A percentile compares a stretch with the other conserved stretches of the same genome.
Conservation (phyloP, 1,140 invertebrate genomes). For the Probaryconus sp. region DNA sequence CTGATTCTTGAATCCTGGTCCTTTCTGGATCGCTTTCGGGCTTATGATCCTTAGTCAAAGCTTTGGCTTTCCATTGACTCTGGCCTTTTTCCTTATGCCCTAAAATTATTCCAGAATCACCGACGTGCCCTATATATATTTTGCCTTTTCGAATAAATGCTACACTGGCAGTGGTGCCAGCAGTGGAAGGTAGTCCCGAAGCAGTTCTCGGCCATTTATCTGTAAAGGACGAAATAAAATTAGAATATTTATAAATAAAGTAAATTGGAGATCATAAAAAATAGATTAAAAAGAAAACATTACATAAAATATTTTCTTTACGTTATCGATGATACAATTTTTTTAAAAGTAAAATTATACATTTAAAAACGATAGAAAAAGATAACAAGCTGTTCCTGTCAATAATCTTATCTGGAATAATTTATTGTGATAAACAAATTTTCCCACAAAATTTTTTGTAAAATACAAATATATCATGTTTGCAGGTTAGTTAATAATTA, state of each 20-base stretch:
- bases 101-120: slow-evolving; percentile 96
- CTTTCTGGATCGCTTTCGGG: slow-evolving; percentile 94
- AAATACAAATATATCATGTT: no score
- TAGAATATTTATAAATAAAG: no score
- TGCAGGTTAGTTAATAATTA: slow-evolving; percentile 54
- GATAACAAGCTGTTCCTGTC: no score
- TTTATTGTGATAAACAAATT: no score
- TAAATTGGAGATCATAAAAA: slow-evolving; percentile 25
- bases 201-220: slow-evolving; percentile 96
- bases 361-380: no score
- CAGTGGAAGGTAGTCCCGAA: slow-evolving; percentile 95
- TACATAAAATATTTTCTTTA: no score
- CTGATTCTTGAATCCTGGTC: slow-evolving; percentile 90
- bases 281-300: no score
- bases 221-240: slow-evolving; percentile 69
- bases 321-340: no score
- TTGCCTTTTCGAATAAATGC: slow-evolving; percentile 96
- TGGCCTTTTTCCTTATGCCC: slow-evolving; percentile 87
- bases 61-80: slow-evolving; percentile 86
- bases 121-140: slow-evolving; percentile 98
- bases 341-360: no score
- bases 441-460: no score
- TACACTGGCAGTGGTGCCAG: slow-evolving; percentile 96
- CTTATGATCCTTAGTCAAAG: slow-evolving; percentile 95
- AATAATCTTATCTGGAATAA: no score